These are phyloP conservation scores for Drosophila oshimai DNA, from an alignment of 1,140 invertebrate species.

Conservation along the genomic window DNA sequence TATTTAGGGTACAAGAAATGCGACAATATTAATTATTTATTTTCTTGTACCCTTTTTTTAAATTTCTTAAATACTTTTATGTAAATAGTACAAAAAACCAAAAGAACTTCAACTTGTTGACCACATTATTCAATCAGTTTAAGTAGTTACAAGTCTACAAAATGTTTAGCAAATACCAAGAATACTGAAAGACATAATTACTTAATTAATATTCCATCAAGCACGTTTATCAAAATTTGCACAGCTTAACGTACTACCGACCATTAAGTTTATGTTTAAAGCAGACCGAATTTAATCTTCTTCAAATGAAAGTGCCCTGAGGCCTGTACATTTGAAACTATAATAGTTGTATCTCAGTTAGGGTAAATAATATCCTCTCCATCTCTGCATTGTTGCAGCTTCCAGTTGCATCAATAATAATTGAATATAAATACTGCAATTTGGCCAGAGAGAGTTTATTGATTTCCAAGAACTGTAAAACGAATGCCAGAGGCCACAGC, in stretches of 20 bases:
- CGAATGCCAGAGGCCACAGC: constrained; percentile 7
- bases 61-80: too few species aligned
- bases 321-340: neutral
- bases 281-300: neutral
- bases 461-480: neutral
- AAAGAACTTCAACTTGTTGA: too few species aligned
- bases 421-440: constrained; percentile 5
- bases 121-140: too few species aligned
- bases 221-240: neutral
- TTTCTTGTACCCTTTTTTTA: too few species aligned
- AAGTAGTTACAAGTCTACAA: too few species aligned
- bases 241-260: too few species aligned
- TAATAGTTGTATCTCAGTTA: neutral
- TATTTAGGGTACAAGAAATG: too few species aligned
- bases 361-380: constrained; percentile 5
- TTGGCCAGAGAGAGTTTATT: neutral
- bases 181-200: too few species aligned
- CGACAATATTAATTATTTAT: too few species aligned
- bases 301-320: neutral
- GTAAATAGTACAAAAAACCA: too few species aligned
- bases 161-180: too few species aligned
- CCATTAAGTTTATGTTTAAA: too few species aligned
- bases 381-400: neutral
- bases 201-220: neutral
- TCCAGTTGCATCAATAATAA: neutral